phyloP scores from a whole-genome alignment of 1,140 invertebrate genomes.

The Ooceraea biroi region DNA sequence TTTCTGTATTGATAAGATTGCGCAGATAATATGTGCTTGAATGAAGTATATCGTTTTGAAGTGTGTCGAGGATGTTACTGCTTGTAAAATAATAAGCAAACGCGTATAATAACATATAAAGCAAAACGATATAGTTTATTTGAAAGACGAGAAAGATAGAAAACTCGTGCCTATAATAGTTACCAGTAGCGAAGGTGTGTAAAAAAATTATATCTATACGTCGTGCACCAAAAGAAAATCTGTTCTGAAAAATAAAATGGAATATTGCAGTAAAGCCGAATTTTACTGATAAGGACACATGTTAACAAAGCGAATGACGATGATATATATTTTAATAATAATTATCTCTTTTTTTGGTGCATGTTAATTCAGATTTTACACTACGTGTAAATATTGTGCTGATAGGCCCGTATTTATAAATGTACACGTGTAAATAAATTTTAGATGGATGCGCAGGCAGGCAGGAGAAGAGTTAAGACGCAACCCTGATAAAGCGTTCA shows the following conservation, averaged over 20 bases:
- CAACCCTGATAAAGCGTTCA: slow-evolving; percentile 66
- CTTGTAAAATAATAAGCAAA: neutral
- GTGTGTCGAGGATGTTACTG: slow-evolving; percentile 1
- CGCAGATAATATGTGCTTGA: slow-evolving; percentile 13
- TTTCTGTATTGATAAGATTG: slow-evolving; percentile 36
- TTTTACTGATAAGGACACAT: neutral
- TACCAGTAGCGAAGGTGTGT: slow-evolving; percentile 70
- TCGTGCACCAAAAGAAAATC: slow-evolving; percentile 30
- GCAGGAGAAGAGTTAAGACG: slow-evolving; percentile 35
- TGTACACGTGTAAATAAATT: slow-evolving; percentile 55
- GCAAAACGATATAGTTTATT: slow-evolving; percentile 25
- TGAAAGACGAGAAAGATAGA: slow-evolving; percentile 28
- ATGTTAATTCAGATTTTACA: slow-evolving; percentile 51
- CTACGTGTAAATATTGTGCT: slow-evolving; percentile 66
- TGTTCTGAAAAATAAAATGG: slow-evolving; percentile 17
- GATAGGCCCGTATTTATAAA: slow-evolving; percentile 59
- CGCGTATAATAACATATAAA: slow-evolving; percentile 11
- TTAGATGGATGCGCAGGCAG: slow-evolving; percentile 43
- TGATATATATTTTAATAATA: slow-evolving; percentile 35
- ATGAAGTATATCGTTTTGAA: slow-evolving; percentile 4
- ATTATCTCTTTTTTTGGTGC: slow-evolving; percentile 49
- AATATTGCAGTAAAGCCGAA: slow-evolving; percentile 3
- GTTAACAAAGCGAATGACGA: neutral
- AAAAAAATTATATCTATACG: slow-evolving; percentile 57
- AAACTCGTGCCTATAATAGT: slow-evolving; percentile 77